Conservation (phyloP, 1,140 invertebrate species). For the Caenorhabditis remanei region DNA sequence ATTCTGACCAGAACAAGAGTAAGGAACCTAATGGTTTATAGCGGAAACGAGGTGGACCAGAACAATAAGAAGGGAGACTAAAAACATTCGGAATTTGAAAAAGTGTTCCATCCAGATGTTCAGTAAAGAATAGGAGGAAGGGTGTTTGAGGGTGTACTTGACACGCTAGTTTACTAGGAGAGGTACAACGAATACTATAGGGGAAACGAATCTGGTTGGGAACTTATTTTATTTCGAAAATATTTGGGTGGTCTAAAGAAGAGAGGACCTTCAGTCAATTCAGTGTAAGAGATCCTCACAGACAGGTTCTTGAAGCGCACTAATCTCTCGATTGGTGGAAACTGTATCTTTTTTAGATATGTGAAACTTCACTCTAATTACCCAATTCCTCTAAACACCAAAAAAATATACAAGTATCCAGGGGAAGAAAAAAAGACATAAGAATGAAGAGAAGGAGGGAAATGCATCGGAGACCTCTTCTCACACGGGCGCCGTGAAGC, state of each 20-base stretch:
- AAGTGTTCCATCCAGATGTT: not conserved
- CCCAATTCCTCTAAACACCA: too few relatives aligned
- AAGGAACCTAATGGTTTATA: too few relatives aligned
- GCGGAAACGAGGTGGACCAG: too few relatives aligned
- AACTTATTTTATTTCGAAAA: not conserved
- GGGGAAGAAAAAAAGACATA: not conserved
- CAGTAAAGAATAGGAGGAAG: not conserved
- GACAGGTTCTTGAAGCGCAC: too few relatives aligned
- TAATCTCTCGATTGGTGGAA: too few relatives aligned
- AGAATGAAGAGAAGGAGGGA: not conserved
- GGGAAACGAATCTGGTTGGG: not conserved
- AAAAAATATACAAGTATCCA: too few relatives aligned
- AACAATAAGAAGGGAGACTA: too few relatives aligned
- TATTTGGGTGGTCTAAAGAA: not conserved
- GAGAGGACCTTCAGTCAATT: too few relatives aligned
- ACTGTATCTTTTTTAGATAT: too few relatives aligned
- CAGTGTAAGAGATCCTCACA: too few relatives aligned
- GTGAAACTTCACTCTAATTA: too few relatives aligned
- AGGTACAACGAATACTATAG: not conserved
- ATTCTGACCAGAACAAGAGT: too few relatives aligned
- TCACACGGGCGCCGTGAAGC: conserved; percentile 35
- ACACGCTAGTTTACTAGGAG: conserved; percentile 5
- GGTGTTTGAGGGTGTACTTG: conserved; percentile 1
- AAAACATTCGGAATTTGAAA: not conserved
- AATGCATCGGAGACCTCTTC: not conserved